Conservation (phyloP, 2,888 invertebrate species). For the Drosophila demipolita region DNA sequence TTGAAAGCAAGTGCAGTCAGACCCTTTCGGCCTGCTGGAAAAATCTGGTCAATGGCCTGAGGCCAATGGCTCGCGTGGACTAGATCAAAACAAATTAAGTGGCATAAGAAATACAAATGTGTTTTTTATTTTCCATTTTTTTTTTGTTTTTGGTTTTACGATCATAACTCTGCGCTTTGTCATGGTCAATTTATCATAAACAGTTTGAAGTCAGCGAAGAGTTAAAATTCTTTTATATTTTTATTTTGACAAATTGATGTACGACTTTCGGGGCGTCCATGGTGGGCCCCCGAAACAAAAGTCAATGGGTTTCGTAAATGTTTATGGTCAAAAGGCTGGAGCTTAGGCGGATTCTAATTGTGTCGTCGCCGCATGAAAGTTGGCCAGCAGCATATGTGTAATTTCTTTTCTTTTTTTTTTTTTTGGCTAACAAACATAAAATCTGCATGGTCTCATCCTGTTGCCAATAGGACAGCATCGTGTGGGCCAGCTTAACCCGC, state of each 20-base stretch:
- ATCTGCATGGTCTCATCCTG: conserved; percentile 54
- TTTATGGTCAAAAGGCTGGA: conserved; percentile 55
- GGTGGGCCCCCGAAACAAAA: conserved; percentile 64
- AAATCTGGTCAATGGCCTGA: conserved; percentile 73
- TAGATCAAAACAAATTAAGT: conserved; percentile 77
- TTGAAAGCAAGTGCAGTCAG: conserved; percentile 68
- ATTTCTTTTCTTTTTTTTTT: background rate
- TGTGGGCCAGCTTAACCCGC: conserved; percentile 71
- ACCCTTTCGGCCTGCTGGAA: conserved; percentile 49
- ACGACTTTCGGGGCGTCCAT: conserved; percentile 44
- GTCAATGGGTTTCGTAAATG: conserved; percentile 40
- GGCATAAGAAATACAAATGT: conserved; percentile 68
- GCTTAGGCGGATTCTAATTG: conserved; percentile 63
- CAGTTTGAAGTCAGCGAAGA: conserved; percentile 46
- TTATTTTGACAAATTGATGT: conserved; percentile 69
- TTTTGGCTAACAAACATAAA: conserved; percentile 12
- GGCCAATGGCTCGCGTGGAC: conserved; percentile 65
- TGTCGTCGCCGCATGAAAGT: conserved; percentile 69
- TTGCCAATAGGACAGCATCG: conserved; percentile 48
- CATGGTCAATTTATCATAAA: conserved; percentile 77
- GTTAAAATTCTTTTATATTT: conserved; percentile 17
- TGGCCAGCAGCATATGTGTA: conserved; percentile 41
- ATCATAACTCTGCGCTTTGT: conserved; percentile 39
- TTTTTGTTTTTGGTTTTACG: conserved; percentile 19
- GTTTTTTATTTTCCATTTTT: conserved; percentile 15